phyloP scores from a whole-genome alignment of 2,113 vertebrate species.

The Mystacornis crossleyi region DNA sequence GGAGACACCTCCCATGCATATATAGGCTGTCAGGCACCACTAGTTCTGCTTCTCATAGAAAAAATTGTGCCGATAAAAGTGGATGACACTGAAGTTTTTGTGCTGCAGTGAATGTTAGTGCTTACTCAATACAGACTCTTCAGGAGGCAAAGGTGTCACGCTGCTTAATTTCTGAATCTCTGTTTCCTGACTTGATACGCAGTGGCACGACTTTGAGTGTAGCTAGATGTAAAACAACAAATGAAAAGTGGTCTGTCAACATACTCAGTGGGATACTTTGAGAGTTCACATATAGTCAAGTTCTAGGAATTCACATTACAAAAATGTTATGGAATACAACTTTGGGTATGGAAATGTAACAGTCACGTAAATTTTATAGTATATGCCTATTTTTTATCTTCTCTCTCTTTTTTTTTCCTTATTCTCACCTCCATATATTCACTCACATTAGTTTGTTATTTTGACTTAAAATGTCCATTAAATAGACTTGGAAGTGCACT shows the following conservation, averaged over 20 bases:
- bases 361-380: not conserved
- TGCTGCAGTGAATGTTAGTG: not conserved
- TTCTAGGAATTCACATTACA: not conserved
- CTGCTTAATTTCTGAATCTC: not conserved
- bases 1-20: accelerated
- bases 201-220: not conserved
- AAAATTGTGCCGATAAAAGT: not conserved
- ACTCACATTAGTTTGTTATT: not conserved
- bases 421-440: not conserved
- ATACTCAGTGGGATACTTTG: not conserved
- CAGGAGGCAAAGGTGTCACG: not conserved
- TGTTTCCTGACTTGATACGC: not conserved
- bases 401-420: not conserved
- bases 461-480: not conserved
- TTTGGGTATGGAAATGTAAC: not conserved
- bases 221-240: not conserved
- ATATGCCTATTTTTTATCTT: not conserved
- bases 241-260: not conserved
- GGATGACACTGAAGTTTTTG: not conserved
- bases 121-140: not conserved
- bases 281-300: not conserved
- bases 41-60: not conserved
- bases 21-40: not conserved
- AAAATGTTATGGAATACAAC: not conserved
- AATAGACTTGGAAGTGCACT: not conserved